Evolutionary conservation across 1,140 invertebrate genomes (phyloP).

Genomic region (Arion vulgaris): DNA sequence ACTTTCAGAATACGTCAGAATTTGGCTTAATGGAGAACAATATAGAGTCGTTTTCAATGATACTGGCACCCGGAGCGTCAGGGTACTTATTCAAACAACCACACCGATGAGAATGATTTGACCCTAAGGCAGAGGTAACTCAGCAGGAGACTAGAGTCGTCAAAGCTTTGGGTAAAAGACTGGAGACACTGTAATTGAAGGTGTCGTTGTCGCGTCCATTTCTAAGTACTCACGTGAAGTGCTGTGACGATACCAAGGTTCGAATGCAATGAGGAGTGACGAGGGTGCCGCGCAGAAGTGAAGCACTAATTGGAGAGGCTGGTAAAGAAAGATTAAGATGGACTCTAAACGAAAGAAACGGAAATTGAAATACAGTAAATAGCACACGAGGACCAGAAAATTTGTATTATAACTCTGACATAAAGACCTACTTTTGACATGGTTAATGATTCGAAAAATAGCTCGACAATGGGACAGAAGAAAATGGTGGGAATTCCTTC

Average conservation of each 20-base stretch:
- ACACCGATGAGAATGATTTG: not conserved
- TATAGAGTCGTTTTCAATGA: not conserved
- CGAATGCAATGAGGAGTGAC: not conserved
- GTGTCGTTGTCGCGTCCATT: conserved; percentile 11
- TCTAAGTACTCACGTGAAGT: not conserved
- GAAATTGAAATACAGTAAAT: not conserved
- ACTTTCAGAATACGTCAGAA: not conserved
- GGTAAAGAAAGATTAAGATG: conserved; percentile 10
- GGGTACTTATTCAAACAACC: not conserved
- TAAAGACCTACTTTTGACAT: not conserved
- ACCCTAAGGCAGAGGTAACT: not conserved
- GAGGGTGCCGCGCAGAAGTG: not conserved
- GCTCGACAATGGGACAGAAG: not conserved
- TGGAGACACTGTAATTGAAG: not conserved
- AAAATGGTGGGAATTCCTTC: not conserved
- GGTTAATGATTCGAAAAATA: not conserved
- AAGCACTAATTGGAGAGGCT: conserved; percentile 5
- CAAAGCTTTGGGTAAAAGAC: not conserved
- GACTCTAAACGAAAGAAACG: not conserved
- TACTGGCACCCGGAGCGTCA: not conserved
- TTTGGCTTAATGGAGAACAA: not conserved
- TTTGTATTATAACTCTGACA: not conserved
- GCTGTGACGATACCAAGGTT: not conserved
- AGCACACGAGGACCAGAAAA: not conserved
- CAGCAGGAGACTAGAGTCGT: not conserved